These are phyloP conservation scores for Cheumatopsyche charites DNA, from an alignment of 1,140 invertebrate genomes.

Conservation along the genomic window DNA sequence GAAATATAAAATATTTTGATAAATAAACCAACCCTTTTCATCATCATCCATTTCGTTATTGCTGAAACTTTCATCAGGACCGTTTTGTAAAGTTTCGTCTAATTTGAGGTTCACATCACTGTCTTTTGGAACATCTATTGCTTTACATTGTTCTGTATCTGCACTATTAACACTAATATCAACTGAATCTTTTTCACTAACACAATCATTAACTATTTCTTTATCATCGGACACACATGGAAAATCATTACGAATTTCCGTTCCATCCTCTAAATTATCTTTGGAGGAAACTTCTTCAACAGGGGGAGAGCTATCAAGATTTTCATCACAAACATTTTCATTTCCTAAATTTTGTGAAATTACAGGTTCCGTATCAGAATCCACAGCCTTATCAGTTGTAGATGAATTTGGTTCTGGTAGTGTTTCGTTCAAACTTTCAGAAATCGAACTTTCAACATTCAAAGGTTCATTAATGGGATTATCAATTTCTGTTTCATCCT, in stretches of 20 bases:
- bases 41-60: slow-evolving; percentile 19
- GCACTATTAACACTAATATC: too few relatives aligned
- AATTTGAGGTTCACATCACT: neutral
- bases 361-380: neutral
- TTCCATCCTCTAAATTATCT: neutral
- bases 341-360: neutral
- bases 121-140: too few relatives aligned
- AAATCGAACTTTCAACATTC: too few relatives aligned
- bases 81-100: slow-evolving; percentile 32
- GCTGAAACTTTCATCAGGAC: slow-evolving; percentile 31
- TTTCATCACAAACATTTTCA: neutral
- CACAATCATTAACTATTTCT: too few relatives aligned
- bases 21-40: slow-evolving; percentile 14
- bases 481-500: slow-evolving; percentile 46
- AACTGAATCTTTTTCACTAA: too few relatives aligned
- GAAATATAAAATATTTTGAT: neutral
- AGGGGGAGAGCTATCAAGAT: neutral
- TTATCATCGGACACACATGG: neutral
- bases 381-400: too few relatives aligned
- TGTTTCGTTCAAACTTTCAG: too few relatives aligned
- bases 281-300: neutral
- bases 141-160: too few relatives aligned
- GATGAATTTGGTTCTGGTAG: too few relatives aligned
- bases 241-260: neutral
- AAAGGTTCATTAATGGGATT: slow-evolving; percentile 45